Conservation (phyloP, 2,797 vertebrate species). For the Poeciliopsis gracilis region DNA sequence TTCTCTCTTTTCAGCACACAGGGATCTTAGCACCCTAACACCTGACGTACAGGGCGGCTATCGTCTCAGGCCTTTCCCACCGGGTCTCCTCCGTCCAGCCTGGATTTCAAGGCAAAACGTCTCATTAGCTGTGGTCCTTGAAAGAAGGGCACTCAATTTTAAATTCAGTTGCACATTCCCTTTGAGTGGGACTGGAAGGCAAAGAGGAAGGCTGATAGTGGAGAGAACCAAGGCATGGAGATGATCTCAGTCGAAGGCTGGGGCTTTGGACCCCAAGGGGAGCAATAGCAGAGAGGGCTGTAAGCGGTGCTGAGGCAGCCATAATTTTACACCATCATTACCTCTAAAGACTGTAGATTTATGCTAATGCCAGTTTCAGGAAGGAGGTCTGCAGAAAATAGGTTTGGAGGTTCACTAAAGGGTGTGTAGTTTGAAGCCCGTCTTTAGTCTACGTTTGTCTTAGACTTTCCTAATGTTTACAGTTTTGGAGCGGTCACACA, state of each 20-base stretch:
- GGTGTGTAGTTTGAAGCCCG: slow-evolving; percentile 22
- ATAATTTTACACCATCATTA: slow-evolving; percentile 84
- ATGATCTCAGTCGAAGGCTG: slow-evolving; percentile 67
- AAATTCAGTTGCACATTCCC: slow-evolving; percentile 86
- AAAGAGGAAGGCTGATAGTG: slow-evolving; percentile 61
- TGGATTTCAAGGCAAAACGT: slow-evolving; percentile 85
- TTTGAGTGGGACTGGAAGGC: slow-evolving; percentile 80
- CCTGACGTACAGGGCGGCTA: slow-evolving; percentile 69
- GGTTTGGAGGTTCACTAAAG: slow-evolving; percentile 62
- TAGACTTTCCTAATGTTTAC: neutral
- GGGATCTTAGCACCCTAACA: slow-evolving; percentile 66
- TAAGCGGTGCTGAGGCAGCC: slow-evolving; percentile 77
- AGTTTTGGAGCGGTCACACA: neutral
- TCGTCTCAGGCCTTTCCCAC: slow-evolving; percentile 76
- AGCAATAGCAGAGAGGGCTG: slow-evolving; percentile 60
- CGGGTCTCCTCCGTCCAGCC: slow-evolving; percentile 69
- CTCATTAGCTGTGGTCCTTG: slow-evolving; percentile 84
- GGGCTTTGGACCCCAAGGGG: slow-evolving; percentile 75
- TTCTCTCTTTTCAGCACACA: slow-evolving; percentile 47
- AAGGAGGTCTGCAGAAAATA: slow-evolving; percentile 63
- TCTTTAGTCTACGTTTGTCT: slow-evolving; percentile 2
- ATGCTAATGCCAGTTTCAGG: slow-evolving; percentile 78
- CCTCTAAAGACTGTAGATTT: slow-evolving; percentile 73
- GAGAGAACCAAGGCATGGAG: slow-evolving; percentile 60
- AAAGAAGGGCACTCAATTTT: slow-evolving; percentile 82